A percentile compares a stretch with the other conserved stretches of the same genome.
Evolutionary conservation across 1,140 invertebrate species (phyloP).

Genomic region (Berghia stephanieae): DNA sequence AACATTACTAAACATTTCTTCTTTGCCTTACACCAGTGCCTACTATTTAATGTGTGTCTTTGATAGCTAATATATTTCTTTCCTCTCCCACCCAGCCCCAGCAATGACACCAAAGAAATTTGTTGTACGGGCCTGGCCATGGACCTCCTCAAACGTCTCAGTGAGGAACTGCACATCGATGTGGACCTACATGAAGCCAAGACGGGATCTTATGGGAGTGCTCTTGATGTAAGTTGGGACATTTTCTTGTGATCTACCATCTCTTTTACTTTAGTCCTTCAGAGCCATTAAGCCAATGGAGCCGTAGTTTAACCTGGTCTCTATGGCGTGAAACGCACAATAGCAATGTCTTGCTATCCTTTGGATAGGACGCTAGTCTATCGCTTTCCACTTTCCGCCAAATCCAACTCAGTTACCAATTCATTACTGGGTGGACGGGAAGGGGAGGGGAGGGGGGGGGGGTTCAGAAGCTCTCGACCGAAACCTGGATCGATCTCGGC

Average conservation of each 20-base stretch:
- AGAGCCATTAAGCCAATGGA: background rate
- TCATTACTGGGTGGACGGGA: no score
- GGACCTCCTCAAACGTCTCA: conserved; percentile 81
- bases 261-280: background rate
- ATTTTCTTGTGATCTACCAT: background rate
- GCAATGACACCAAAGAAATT: conserved; percentile 41
- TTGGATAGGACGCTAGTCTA: no score
- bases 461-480: no score
- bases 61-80: background rate
- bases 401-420: no score
- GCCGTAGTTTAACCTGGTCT: background rate
- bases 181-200: conserved; percentile 91
- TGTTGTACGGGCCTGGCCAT: conserved; percentile 99
- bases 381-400: no score
- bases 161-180: conserved; percentile 93
- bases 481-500: no score
- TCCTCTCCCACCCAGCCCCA: background rate
- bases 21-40: no score
- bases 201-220: conserved; percentile 93
- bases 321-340: no score
- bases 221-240: conserved; percentile 36
- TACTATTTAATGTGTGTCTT: background rate
- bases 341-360: no score
- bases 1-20: no score
- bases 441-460: no score